These are phyloP conservation scores for Limulus polyphemus DNA, from an alignment of 2,888 invertebrate species.

Conservation along the genomic window DNA sequence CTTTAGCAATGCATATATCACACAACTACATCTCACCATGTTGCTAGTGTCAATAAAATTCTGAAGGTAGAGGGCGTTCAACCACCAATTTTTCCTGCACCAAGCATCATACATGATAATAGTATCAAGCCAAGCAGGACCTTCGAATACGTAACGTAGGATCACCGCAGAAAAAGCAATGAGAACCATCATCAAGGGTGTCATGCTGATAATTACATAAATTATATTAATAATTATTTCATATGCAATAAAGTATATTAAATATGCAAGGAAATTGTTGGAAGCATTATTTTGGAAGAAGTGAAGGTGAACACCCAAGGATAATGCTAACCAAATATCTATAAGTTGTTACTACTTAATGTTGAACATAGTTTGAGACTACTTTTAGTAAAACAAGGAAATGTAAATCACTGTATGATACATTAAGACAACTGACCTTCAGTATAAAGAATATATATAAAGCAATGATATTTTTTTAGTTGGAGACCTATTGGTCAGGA, in stretches of 20 bases:
- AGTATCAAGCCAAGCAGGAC: constrained; percentile 33
- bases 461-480: no score
- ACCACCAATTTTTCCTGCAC: constrained; percentile 27
- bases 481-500: no score
- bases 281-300: background rate
- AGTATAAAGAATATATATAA: no score
- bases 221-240: background rate
- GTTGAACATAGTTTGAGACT: no score
- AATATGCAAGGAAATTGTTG: background rate
- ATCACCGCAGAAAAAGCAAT: constrained; percentile 31
- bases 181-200: constrained; percentile 35
- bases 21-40: constrained; percentile 24
- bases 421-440: no score
- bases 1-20: no score
- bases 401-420: no score
- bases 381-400: no score
- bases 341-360: no score
- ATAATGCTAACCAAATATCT: no score
- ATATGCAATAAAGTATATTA: background rate
- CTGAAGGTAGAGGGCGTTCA: constrained; percentile 25
- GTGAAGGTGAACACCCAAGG: no score
- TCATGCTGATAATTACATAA: constrained; percentile 29
- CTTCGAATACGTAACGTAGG: constrained; percentile 33
- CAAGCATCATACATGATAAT: constrained; percentile 26
- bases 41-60: constrained; percentile 26